Evolutionary conservation across 1,140 invertebrate species (phyloP), one percentile per base, ranked within the genome.

Genomic region (Diachasma alloeum): DNA sequence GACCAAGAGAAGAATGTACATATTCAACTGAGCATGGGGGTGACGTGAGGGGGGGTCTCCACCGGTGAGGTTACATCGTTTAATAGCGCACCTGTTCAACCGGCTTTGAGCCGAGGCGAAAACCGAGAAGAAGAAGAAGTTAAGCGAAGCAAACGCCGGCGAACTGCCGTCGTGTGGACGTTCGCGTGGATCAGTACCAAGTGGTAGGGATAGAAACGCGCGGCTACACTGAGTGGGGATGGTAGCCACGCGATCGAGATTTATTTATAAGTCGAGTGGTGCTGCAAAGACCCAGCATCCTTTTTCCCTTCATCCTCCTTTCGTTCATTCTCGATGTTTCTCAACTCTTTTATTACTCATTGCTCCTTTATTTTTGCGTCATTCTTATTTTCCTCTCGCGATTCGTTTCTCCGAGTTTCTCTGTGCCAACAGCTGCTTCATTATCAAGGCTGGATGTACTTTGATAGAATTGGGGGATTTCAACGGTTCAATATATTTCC

Each of bases 201-300:
- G 63, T 67, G 44, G 74, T 53, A 75, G 63, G 74, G 63, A 68
- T 74, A 74, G 72, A 74, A 66, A 74, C 72, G 72, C 72, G 66
- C 59, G 74, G 63, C 39, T 48, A 69, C 24, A 46, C 17, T 19
- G 44, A 75, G 63, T 53, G 67, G 63, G 66, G 88, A 87, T 83
- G 78, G 78, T 85, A 87, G 88, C 88, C 88, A 89, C 88, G 88
- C 88, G 88, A 89, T 87, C 87, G 84, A 88, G 88, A 89, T 88
- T 89, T 88, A 89, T 89, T 89, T 89, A 88, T 88, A 89, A 89
- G 86, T 85, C 83, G 83, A 83, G 82, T 26, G 26, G 74, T 71
- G 74, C 74, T 46, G 74, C 74, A 46, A 37, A 73, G 39, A 26
- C 36, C 59, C 75, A 53, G 19, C 66, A 71, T 44, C 42, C 22